phyloP scores from a whole-genome alignment of 2,888 invertebrate species.

The Ectropis crepuscularia region DNA sequence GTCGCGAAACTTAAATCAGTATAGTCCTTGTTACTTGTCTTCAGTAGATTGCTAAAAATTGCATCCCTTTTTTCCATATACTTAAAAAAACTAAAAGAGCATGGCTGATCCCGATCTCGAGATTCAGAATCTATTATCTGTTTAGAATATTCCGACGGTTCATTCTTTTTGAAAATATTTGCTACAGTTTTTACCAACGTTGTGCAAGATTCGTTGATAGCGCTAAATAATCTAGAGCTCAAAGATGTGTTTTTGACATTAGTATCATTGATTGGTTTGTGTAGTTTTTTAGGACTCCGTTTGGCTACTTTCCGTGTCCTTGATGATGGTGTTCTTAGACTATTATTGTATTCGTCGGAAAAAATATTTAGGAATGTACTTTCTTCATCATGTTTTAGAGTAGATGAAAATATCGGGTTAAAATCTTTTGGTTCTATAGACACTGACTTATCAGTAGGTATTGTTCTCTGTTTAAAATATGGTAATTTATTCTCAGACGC shows the following conservation, averaged over 20 bases:
- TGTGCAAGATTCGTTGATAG: conserved; percentile 70
- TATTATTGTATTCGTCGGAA: conserved; percentile 3
- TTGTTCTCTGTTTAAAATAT: conserved; percentile 7
- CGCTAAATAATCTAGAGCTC: conserved; percentile 61
- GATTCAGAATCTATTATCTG: conserved; percentile 6
- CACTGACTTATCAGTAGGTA: conserved; percentile 19
- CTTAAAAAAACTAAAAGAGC: conserved; percentile 67
- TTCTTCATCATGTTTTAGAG: conserved; percentile 52
- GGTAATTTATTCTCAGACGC: conserved; percentile 10
- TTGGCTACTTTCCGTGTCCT: conserved; percentile 29
- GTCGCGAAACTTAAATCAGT: conserved; percentile 38
- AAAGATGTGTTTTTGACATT: conserved; percentile 53
- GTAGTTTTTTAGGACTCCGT: conserved; percentile 23
- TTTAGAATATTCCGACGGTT: conserved; percentile 8
- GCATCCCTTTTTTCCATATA: conserved; percentile 69
- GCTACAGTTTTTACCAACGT: conserved; percentile 66
- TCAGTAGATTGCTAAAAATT: conserved; percentile 38
- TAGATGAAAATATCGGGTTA: conserved; percentile 60
- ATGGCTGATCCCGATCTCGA: conserved; percentile 30
- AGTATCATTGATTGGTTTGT: conserved; percentile 31
- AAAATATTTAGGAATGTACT: conserved; percentile 16
- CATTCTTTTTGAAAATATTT: conserved; percentile 60
- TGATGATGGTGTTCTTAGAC: conserved; percentile 15
- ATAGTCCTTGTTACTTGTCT: conserved; percentile 21
- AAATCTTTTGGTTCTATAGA: conserved; percentile 47